Evolutionary conservation across 92 coral and sea anemone species (phyloP).

Genomic region (Montipora capitata): DNA sequence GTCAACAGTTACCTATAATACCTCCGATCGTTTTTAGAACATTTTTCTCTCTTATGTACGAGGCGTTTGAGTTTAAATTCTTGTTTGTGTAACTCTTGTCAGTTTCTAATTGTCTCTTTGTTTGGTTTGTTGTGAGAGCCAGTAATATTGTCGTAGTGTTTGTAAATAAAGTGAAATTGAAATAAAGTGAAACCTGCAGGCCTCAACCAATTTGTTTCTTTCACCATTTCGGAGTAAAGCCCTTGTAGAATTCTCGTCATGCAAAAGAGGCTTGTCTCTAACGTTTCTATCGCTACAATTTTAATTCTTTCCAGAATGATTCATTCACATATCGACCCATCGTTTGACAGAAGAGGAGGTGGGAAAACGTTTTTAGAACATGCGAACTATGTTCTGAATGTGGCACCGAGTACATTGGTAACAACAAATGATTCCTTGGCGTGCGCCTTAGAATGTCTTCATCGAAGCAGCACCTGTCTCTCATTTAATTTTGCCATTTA

Average conservation of each 20-base stretch:
- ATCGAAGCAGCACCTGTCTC: not conserved
- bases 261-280: not conserved
- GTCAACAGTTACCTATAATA: too few relatives aligned
- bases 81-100: too few relatives aligned
- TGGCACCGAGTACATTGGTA: not conserved
- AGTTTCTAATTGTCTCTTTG: too few relatives aligned
- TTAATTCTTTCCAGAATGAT: not conserved
- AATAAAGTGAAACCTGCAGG: too few relatives aligned
- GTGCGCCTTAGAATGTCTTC: not conserved
- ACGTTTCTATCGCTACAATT: not conserved
- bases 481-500: not conserved
- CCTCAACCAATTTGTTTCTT: too few relatives aligned
- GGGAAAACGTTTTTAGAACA: slow-evolving; percentile 4
- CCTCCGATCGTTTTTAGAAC: too few relatives aligned
- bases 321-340: not conserved
- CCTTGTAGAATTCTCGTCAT: not conserved
- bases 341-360: not conserved
- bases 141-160: too few relatives aligned
- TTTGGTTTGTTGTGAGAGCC: too few relatives aligned
- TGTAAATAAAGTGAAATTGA: too few relatives aligned
- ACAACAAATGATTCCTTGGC: not conserved
- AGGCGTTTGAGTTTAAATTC: too few relatives aligned
- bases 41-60: too few relatives aligned
- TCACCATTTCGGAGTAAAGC: too few relatives aligned
- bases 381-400: not conserved